Evolutionary conservation across 2,888 invertebrate genomes (phyloP).

Genomic region (Sisyra nigra): DNA sequence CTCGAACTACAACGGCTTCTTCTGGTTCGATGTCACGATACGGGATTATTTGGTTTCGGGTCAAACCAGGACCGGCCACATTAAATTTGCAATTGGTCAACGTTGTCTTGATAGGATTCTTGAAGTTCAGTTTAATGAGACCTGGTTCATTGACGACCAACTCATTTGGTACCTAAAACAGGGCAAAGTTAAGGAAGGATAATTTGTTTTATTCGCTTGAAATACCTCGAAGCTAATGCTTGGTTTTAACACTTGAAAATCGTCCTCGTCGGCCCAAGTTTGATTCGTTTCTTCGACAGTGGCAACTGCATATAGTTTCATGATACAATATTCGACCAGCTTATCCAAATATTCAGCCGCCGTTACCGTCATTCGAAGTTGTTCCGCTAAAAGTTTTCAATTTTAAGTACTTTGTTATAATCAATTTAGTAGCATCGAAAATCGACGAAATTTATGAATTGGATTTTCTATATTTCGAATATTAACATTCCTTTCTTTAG

Average conservation of each 20-base stretch:
- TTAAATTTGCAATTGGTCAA: conserved; percentile 53
- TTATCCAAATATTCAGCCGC: conserved; percentile 61
- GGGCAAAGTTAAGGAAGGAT: conserved; percentile 5
- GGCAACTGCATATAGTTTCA: conserved; percentile 64
- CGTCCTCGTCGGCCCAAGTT: conserved; percentile 69
- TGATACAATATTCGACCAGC: conserved; percentile 61
- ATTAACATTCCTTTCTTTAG: neutral
- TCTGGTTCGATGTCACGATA: conserved; percentile 38
- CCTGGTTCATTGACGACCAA: conserved; percentile 37
- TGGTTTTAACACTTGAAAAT: conserved; percentile 64
- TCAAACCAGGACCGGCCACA: conserved; percentile 51
- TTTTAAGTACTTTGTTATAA: too few species aligned
- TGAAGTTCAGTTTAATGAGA: conserved; percentile 40
- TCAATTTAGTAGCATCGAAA: too few species aligned
- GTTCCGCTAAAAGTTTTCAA: conserved; percentile 32
- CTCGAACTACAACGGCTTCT: conserved; percentile 33
- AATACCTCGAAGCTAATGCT: conserved; percentile 47
- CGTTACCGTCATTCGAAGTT: conserved; percentile 35
- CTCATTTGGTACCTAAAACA: conserved; percentile 39
- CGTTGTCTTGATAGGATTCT: conserved; percentile 47
- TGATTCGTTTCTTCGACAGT: conserved; percentile 68
- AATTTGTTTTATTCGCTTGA: too few species aligned
- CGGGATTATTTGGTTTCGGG: conserved; percentile 37
- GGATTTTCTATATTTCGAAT: neutral
- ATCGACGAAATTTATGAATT: neutral